A percentile compares a stretch with the other conserved stretches of the same genome.
phyloP scores from a whole-genome alignment of 2,113 vertebrate species.

The Phylloscopus trochilus region DNA sequence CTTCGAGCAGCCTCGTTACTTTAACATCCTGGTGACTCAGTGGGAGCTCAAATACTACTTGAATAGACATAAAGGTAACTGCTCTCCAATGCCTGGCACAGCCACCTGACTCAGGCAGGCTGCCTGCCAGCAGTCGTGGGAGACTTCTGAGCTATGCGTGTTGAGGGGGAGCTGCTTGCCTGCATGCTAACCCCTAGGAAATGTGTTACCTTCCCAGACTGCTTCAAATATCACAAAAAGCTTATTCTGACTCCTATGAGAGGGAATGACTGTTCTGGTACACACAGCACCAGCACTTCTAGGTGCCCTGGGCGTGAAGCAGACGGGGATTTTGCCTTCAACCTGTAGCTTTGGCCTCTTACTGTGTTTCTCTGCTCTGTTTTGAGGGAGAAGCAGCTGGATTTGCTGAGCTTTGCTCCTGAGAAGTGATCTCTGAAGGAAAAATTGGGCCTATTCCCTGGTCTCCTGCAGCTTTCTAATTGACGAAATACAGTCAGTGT shows the following conservation, averaged over 20 bases:
- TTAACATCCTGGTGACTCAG: constrained; percentile 89
- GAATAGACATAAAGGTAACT: constrained; percentile 81
- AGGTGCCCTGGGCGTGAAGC: not conserved
- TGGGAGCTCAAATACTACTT: constrained; percentile 89
- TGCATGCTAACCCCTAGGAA: not conserved
- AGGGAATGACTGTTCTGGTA: not conserved
- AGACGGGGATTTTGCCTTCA: not conserved
- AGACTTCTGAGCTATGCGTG: not conserved
- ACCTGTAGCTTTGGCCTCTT: not conserved
- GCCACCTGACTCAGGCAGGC: not conserved
- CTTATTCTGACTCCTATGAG: not conserved
- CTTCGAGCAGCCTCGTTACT: constrained; percentile 90
- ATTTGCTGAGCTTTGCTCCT: not conserved
- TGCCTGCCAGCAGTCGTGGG: not conserved
- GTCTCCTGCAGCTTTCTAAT: not conserved
- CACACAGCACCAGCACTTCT: not conserved
- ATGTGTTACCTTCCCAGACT: not conserved
- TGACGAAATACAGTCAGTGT: not conserved
- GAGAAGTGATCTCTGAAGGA: not conserved
- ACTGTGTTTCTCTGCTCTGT: not conserved
- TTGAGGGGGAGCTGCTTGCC: not conserved
- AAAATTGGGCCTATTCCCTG: not conserved
- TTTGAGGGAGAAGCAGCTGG: not conserved
- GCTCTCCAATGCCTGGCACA: not conserved
- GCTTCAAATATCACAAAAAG: not conserved